Percentiles rank a stretch among this genome's conserved stretches.
phyloP scores from a whole-genome alignment of 2,888 invertebrate species.

The Schizotus pectinicornis region DNA sequence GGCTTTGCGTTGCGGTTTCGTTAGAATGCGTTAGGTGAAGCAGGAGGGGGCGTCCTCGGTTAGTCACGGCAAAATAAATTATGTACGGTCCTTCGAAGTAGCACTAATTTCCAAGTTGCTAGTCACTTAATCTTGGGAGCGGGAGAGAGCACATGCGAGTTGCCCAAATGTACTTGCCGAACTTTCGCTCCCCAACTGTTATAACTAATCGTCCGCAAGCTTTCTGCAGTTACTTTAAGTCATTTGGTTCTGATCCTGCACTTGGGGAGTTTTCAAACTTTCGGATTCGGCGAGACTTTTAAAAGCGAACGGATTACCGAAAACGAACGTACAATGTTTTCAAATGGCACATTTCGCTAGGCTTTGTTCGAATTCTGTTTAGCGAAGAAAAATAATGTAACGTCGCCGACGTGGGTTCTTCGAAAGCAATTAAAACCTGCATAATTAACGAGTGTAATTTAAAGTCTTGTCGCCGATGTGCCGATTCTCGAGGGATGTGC shows the following conservation, averaged over 20 bases:
- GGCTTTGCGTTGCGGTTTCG: not conserved
- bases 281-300: not conserved
- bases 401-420: constrained; percentile 8
- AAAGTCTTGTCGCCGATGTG: constrained; percentile 10
- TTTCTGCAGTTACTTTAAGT: constrained; percentile 20
- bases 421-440: constrained; percentile 23
- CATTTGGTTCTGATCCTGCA: constrained; percentile 21
- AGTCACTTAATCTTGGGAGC: constrained; percentile 37
- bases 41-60: not conserved
- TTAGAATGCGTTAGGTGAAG: not conserved
- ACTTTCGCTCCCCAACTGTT: constrained; percentile 24
- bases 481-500: constrained; percentile 18
- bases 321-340: no score
- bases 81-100: constrained; percentile 23
- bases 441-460: constrained; percentile 24
- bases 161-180: constrained; percentile 23
- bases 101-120: constrained; percentile 35
- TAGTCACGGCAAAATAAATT: constrained; percentile 26
- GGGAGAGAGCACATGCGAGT: constrained; percentile 35
- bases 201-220: constrained; percentile 27
- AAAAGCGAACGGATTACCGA: not conserved
- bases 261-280: constrained; percentile 15
- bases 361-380: no score
- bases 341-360: no score
- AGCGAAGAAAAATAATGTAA: not conserved